A percentile compares a stretch with the other conserved stretches of the same genome.
Conservation (phyloP, 2,797 vertebrate genomes). For the Ficedula albicollis region DNA sequence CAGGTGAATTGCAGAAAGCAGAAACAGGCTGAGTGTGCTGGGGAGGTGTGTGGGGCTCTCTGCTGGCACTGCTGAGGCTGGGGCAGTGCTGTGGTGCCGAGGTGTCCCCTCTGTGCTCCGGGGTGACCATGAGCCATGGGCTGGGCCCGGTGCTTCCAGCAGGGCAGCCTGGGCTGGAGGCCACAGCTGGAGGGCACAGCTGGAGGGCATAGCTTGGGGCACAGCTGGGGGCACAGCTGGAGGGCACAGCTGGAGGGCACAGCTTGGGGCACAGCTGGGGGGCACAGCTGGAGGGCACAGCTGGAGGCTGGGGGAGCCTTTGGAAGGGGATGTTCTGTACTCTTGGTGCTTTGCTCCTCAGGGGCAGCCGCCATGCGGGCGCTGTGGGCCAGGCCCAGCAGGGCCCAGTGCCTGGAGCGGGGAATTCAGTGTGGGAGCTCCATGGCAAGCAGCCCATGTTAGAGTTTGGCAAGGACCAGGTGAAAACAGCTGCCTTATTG, state of each 20-base stretch:
- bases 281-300: no score
- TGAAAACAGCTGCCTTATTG: background rate
- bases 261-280: background rate
- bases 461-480: background rate
- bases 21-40: no score
- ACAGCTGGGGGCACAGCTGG: no score
- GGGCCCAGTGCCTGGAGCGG: no score
- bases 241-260: no score
- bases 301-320: background rate
- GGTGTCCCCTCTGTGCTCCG: rapidly evolving
- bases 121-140: rapidly evolving
- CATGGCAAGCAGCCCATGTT: rapidly evolving
- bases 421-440: rapidly evolving
- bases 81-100: rapidly evolving
- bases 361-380: rapidly evolving
- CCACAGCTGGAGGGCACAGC: no score
- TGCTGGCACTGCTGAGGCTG: background rate
- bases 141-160: rapidly evolving
- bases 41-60: rapidly evolving
- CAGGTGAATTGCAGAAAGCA: background rate
- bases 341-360: no score
- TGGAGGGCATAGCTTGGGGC: no score
- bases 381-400: rapidly evolving
- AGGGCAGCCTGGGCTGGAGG: no score
- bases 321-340: background rate